These are phyloP conservation scores for Listronotus oregonensis DNA, from an alignment of 1,140 invertebrate genomes.

Conservation along the genomic window DNA sequence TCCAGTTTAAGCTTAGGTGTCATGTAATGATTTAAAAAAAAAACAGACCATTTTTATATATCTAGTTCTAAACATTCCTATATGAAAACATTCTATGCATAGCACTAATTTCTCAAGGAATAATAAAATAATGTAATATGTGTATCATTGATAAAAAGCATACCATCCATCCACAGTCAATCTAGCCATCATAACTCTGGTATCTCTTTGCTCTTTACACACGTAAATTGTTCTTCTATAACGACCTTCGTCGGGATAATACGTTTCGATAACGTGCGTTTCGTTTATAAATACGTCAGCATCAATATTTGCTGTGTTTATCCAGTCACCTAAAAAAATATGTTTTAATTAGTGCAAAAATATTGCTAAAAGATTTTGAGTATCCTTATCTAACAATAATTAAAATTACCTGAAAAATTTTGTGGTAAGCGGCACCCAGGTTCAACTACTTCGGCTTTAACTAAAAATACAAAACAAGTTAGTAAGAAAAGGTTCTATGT, in stretches of 20 bases:
- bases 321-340: slow-evolving; percentile 77
- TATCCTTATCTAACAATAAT: too few species aligned
- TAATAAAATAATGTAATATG: too few species aligned
- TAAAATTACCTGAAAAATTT: slow-evolving; percentile 71
- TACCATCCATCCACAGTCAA: slow-evolving; percentile 95
- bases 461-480: slow-evolving; percentile 51
- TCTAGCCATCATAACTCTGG: slow-evolving; percentile 91
- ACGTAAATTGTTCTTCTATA: slow-evolving; percentile 90
- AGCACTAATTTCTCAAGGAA: not conserved
- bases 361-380: too few species aligned
- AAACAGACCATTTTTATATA: too few species aligned
- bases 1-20: too few species aligned
- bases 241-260: slow-evolving; percentile 87
- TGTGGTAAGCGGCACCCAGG: slow-evolving; percentile 90
- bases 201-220: slow-evolving; percentile 88
- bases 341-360: too few species aligned
- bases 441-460: slow-evolving; percentile 83
- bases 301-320: slow-evolving; percentile 95
- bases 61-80: slow-evolving; percentile 7
- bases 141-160: slow-evolving; percentile 29
- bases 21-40: too few species aligned
- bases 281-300: slow-evolving; percentile 93
- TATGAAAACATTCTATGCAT: not conserved
- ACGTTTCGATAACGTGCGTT: slow-evolving; percentile 94
- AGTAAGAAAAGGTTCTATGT: not conserved